Base-by-base conservation (phyloP, 1,140 invertebrate species). In the Megalonaias nervosa region DNA sequence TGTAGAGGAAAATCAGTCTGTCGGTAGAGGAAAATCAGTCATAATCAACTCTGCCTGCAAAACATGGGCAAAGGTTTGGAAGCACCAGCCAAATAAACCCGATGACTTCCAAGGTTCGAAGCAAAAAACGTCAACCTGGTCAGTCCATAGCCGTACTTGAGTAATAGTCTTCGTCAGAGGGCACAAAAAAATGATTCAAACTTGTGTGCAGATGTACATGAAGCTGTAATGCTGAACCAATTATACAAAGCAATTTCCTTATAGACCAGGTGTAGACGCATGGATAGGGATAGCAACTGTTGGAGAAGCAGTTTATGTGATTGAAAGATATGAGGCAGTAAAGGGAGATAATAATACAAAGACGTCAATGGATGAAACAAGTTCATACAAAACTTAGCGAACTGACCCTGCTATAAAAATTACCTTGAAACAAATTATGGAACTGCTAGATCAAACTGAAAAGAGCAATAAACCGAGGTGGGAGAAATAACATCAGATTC, bases 321-420 rank as follows among this genome's bases (percentile, higher is more conserved):
- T 76, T 13, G 72, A 79, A n/a, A 61, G 62, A 16, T 79, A 79
- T 48, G 77, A 79, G 19, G 60, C 67, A 19, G n/a, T 79, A 17
- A 3, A 71, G 15, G 77, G 77, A 14, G 38, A 74, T 13, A 26
- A 21, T 17, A 70, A 59, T 69, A 58, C 2, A n/a, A 11, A 48
- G n/a, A 6, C 14, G 48, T 16, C 6, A 61, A 31, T 14, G 31
- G 15, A n/a, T n/a, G n/a, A n/a, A n/a, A n/a, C n/a, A n/a, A n/a
- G n/a, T n/a, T n/a, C n/a, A n/a, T n/a, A 38, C 23, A 60, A 60
- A 15, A 15, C 14, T n/a, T n/a, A 60, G 59, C 59, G n/a, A n/a
- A 14, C 59, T 15, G n/a, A 60, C 59, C 14, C n/a, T 26, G 17
- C 19, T 26, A 16, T 56, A 15, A 60, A 48, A 15, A 15, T 48